phyloP scores from a whole-genome alignment of 2,888 invertebrate species.

The Leptinotarsa peninsularis region DNA sequence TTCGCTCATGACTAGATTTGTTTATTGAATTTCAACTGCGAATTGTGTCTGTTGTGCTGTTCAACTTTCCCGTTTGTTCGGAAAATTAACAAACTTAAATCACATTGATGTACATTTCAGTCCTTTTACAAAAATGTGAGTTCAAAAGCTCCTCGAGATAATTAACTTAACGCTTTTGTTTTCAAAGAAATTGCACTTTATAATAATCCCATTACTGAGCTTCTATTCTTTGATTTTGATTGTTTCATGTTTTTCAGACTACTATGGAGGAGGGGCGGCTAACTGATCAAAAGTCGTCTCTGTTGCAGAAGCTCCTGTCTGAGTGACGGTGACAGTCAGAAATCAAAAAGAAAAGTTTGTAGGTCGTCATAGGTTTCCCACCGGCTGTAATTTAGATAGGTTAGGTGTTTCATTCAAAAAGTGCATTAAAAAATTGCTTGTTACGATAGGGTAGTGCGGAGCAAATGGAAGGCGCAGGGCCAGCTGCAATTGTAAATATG shows the following conservation, averaged over 20 bases:
- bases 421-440: constrained; percentile 67
- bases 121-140: too few relatives aligned
- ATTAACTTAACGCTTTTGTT: not conserved
- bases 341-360: constrained; percentile 68
- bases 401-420: constrained; percentile 65
- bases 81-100: too few relatives aligned
- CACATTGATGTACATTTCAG: too few relatives aligned
- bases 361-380: constrained; percentile 67
- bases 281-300: constrained; percentile 82
- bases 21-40: too few relatives aligned
- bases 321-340: constrained; percentile 66
- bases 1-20: too few relatives aligned
- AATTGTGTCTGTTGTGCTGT: too few relatives aligned
- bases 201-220: not conserved
- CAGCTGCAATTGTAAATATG: constrained; percentile 68
- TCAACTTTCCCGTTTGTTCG: too few relatives aligned
- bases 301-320: constrained; percentile 87
- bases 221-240: not conserved
- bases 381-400: constrained; percentile 68
- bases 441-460: constrained; percentile 61
- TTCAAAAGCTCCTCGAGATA: too few relatives aligned
- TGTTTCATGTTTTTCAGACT: constrained; percentile 69
- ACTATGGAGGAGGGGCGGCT: constrained; percentile 79
- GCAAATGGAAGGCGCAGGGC: constrained; percentile 61
- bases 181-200: not conserved